These are phyloP conservation scores for Embiotoca jacksoni DNA, from an alignment of 2,113 vertebrate genomes.

Conservation along the genomic window DNA sequence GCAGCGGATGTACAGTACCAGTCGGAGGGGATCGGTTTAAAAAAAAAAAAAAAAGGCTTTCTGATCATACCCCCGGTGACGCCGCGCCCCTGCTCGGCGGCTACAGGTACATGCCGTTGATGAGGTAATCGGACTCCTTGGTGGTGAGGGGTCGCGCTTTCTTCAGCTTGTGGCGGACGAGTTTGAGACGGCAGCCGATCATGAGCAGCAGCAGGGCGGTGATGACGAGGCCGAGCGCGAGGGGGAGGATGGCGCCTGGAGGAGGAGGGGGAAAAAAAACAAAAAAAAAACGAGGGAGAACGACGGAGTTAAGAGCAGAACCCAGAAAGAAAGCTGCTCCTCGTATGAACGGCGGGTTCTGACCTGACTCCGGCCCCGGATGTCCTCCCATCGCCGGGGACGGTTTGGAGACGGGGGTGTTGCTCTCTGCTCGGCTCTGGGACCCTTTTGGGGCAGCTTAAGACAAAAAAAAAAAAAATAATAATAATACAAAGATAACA, in stretches of 20 bases:
- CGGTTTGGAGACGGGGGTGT: slow-evolving; percentile 80
- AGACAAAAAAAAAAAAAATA: no score
- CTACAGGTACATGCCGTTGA: slow-evolving; percentile 99
- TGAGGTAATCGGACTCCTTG: slow-evolving; percentile 99
- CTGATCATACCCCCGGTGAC: slow-evolving; percentile 15
- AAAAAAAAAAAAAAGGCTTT: neutral
- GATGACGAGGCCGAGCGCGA: slow-evolving; percentile 94
- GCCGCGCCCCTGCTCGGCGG: neutral
- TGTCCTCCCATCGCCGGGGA: slow-evolving; percentile 80
- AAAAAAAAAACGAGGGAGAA: neutral
- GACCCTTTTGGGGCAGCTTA: slow-evolving; percentile 82
- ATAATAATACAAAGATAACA: slow-evolving; percentile 39
- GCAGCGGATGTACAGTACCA: slow-evolving; percentile 27
- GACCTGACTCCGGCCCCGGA: slow-evolving; percentile 92
- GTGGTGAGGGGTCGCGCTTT: slow-evolving; percentile 95
- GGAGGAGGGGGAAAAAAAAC: neutral
- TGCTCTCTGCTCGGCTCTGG: slow-evolving; percentile 78
- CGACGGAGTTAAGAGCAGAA: no score
- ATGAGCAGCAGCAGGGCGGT: slow-evolving; percentile 93
- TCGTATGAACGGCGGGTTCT: neutral
- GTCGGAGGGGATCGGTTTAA: slow-evolving; percentile 2
- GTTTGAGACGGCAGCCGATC: slow-evolving; percentile 91
- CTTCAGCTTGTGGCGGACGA: slow-evolving; percentile 94
- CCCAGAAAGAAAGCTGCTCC: neutral
- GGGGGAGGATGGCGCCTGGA: slow-evolving; percentile 93